Evolutionary conservation across 1,140 invertebrate species (phyloP).

Genomic region (Amphibalanus amphitrite): DNA sequence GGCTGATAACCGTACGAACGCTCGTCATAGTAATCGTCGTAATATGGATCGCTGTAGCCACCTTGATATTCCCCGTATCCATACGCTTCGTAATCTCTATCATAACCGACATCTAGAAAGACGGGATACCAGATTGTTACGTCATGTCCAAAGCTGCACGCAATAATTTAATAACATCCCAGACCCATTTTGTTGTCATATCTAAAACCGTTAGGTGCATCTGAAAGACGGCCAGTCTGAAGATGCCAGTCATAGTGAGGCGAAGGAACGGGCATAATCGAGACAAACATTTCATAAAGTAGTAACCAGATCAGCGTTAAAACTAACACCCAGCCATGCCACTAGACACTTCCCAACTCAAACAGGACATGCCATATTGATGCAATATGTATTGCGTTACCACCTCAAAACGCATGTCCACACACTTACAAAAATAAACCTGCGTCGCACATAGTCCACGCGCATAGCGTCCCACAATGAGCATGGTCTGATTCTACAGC

Average conservation of each 20-base stretch:
- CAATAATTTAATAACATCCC: background rate
- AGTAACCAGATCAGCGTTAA: too few relatives aligned
- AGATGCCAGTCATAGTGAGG: background rate
- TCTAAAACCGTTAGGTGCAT: too few relatives aligned
- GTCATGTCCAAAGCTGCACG: background rate
- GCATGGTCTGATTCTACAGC: background rate
- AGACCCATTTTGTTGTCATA: too few relatives aligned
- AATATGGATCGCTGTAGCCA: constrained; percentile 84
- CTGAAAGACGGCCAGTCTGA: background rate
- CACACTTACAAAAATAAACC: constrained; percentile 2
- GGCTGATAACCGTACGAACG: constrained; percentile 59
- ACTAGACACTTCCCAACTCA: background rate
- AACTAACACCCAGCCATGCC: background rate
- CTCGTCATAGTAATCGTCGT: constrained; percentile 82
- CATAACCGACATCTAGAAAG: constrained; percentile 37
- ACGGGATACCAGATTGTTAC: constrained; percentile 2
- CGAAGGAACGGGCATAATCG: background rate
- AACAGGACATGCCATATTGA: background rate
- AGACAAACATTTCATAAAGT: too few relatives aligned
- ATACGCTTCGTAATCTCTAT: constrained; percentile 92
- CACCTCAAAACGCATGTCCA: background rate
- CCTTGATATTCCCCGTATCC: constrained; percentile 87
- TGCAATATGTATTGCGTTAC: background rate
- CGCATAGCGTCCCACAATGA: background rate
- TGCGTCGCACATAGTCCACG: background rate